Percentiles rank a stretch among this genome's conserved stretches.
These are phyloP conservation scores for Hirudinaria manillensis DNA, from an alignment of 2,888 invertebrate genomes.

Conservation along the genomic window DNA sequence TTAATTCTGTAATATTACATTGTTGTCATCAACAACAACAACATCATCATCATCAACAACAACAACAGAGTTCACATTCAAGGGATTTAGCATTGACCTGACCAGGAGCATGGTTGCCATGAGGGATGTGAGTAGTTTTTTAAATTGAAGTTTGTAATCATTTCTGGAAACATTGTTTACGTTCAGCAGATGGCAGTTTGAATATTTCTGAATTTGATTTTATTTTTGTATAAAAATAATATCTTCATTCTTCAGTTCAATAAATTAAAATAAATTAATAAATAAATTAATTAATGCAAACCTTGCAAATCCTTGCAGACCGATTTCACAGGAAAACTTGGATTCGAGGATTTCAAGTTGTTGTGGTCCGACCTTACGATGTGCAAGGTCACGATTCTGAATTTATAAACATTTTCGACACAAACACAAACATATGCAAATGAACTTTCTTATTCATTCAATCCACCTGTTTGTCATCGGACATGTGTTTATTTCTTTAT, in stretches of 20 bases:
- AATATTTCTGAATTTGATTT: too few relatives aligned
- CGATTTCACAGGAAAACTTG: conserved; percentile 39
- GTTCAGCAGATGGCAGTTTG: not conserved
- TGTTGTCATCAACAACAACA: not conserved
- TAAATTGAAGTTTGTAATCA: not conserved
- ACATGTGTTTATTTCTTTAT: too few relatives aligned
- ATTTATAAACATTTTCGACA: not conserved
- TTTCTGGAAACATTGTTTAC: too few relatives aligned
- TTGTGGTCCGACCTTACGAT: conserved; percentile 38
- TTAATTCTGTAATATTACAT: not conserved
- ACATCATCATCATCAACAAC: too few relatives aligned
- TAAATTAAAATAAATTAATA: not conserved
- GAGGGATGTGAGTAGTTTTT: conserved; percentile 63
- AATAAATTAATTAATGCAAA: not conserved
- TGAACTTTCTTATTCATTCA: not conserved
- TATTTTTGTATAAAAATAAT: too few relatives aligned
- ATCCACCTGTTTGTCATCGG: not conserved
- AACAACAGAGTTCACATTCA: conserved; percentile 54
- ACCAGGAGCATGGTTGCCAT: conserved; percentile 88
- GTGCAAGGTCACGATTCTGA: conserved; percentile 35
- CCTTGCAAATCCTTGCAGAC: conserved; percentile 22
- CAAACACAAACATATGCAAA: not conserved
- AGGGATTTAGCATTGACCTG: conserved; percentile 79
- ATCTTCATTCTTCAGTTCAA: too few relatives aligned
- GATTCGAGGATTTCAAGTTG: conserved; percentile 38